A percentile compares a stretch with the other conserved stretches of the same genome.
Conservation (phyloP, 1,140 invertebrate genomes). For the Xylocopa sonorina region DNA sequence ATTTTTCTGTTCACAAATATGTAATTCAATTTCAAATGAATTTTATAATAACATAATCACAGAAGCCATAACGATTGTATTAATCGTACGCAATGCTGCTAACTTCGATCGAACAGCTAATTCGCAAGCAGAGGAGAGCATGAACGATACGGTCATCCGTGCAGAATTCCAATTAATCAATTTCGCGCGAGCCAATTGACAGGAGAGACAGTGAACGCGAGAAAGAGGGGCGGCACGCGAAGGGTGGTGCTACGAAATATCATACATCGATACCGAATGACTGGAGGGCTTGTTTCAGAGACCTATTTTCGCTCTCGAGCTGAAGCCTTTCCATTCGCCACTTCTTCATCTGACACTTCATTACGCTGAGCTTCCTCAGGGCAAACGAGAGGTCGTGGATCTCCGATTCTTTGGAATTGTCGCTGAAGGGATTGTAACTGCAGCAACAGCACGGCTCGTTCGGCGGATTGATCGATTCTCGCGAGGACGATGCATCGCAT, state of each 20-base stretch:
- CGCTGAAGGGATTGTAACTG: conserved; percentile 68
- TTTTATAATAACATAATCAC: too few species aligned
- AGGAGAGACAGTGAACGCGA: not conserved
- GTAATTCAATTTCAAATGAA: too few species aligned
- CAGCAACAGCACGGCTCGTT: conserved; percentile 69
- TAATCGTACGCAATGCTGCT: not conserved
- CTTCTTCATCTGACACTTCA: conserved; percentile 78
- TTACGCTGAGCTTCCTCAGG: conserved; percentile 72
- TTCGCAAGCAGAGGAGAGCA: not conserved
- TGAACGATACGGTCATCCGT: not conserved
- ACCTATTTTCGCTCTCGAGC: conserved; percentile 73
- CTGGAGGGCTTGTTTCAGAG: conserved; percentile 71
- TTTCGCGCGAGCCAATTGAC: conserved; percentile 8
- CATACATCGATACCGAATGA: conserved; percentile 68
- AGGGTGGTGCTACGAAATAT: conserved; percentile 2
- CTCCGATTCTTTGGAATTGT: conserved; percentile 68
- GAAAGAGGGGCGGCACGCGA: too few species aligned
- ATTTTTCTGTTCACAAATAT: too few species aligned
- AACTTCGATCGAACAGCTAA: not conserved
- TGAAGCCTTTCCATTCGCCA: conserved; percentile 71
- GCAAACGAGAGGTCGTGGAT: conserved; percentile 74
- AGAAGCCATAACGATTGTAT: too few species aligned
- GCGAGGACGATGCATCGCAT: conserved; percentile 53
- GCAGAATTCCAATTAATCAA: conserved; percentile 36
- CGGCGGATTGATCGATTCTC: conserved; percentile 55